Base-by-base conservation (phyloP, 2,113 vertebrate species). In the Crotalus helleri region DNA sequence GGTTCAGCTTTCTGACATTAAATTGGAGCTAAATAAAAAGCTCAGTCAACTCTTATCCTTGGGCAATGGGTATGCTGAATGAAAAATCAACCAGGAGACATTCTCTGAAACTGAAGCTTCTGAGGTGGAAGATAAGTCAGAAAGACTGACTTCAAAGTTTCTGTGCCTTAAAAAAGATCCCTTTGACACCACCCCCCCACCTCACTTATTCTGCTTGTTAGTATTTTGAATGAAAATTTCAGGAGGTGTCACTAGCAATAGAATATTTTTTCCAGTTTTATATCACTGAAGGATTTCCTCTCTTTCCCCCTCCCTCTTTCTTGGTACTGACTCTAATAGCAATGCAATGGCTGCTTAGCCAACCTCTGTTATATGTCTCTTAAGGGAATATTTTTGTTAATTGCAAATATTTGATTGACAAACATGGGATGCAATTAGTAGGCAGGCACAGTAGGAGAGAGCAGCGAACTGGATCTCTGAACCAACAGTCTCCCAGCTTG, bases 361-460 rank as follows among this genome's bases (percentile, higher is more conserved):
- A 97, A 97, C 96, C 96, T 98, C 97, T 96, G 97, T 93, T 97
- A 95, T 97, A 96, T 87, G 97, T 98, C 98, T 98, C 98, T 98
- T 97, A 97, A 95, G 98, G 98, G 98, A 98, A 98, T 98, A 98
- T 98, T 98, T 98, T 98, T 97, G 97, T 98, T 98, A 98, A 98
- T 98, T 98, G 98, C 98, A 98, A 98, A 97, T 98, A 97, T 98
- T 98, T 99, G 98, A 99, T 99, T 99, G 99, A 99, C 99, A 99
- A 98, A 98, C 97, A 97, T 98, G 98, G 98, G 98, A 98, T 98
- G 98, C 98, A 99, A 99, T 99, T 99, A 99, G 98, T 96, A 98
- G 97, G 98, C 98, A 96, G 95, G 96, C 98, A 97, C 98, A 98
- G 98, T 98, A 98, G 97, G 98, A 97, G 97, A 97, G 97, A 98